Base-by-base conservation (phyloP, 2,888 invertebrate species). In the Leucophenga maculata region DNA sequence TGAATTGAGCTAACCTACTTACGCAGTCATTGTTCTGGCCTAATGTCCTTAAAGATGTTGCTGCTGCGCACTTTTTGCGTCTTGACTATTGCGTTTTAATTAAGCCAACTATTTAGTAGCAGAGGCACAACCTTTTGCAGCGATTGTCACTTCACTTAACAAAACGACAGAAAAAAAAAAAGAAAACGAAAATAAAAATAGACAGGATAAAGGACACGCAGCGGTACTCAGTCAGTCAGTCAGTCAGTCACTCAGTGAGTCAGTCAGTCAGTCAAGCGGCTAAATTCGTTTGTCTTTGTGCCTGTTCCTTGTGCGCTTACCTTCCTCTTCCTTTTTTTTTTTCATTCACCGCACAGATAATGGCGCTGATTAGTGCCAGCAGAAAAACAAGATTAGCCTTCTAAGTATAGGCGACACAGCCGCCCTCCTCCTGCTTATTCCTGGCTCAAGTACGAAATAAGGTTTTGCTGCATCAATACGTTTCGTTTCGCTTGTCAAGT, bases 361-460 rank as follows among this genome's bases (percentile, higher is more conserved):
- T 32, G 48, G 65, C 52, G 65, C 52, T 65, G 65, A 65, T 65
- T 65, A 65, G 52, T 52, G 52, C 18, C 52, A 65, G 8, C 6
- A 8, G 4, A 39, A 39, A 65, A 65, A 65, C 65, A 65, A 65
- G 65, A 65, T 65, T 65, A 65, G 50, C 52, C 31, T 11, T n/a
- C 57, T 57, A 57, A 57, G 57, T 22, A 26, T 6, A 57, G 26
- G n/a, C 57, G 26, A 26, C 3, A 22, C 55, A 55, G 2, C 39
- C 39, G 39, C 39, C 11, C 39, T 39, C 11, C 39, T 39, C 11
- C 39, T 6, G 39, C 8, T 39, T 39, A 39, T 39, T 3, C 39
- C 1, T 8, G 39, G 8, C 39, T 39, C 11, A 39, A 11, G 11
- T 6, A 39, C 8, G 39, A 39, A 26, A 26, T 3, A 11, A 39